Conservation (phyloP, 2,797 vertebrate genomes). For the Pelodytes ibericus region DNA sequence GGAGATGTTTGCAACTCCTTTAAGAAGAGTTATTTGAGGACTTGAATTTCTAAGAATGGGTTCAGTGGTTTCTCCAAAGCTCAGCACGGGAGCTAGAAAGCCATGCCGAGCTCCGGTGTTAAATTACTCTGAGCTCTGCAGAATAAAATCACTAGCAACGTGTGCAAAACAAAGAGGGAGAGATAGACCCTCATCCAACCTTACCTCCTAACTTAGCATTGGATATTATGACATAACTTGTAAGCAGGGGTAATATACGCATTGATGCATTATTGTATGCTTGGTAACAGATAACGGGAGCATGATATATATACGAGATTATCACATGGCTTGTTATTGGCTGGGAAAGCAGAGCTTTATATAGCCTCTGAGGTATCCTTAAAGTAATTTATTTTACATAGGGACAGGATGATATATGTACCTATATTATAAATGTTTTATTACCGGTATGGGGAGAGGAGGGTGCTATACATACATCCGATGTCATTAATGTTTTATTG, state of each 20-base stretch:
- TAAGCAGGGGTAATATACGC: too few relatives aligned
- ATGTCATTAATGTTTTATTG: not conserved
- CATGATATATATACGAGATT: too few relatives aligned
- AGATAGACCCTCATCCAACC: not conserved
- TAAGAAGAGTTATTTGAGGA: constrained; percentile 23
- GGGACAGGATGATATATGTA: too few relatives aligned
- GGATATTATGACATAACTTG: not conserved
- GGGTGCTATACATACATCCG: too few relatives aligned
- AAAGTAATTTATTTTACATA: too few relatives aligned
- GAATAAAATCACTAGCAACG: not conserved
- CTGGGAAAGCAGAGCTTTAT: too few relatives aligned
- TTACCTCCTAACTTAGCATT: not conserved
- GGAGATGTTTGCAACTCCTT: not conserved
- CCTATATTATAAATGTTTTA: too few relatives aligned
- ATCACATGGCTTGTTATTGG: too few relatives aligned
- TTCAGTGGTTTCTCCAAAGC: not conserved
- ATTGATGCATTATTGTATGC: too few relatives aligned
- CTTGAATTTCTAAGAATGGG: constrained; percentile 41
- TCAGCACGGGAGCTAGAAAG: not conserved
- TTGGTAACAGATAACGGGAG: too few relatives aligned
- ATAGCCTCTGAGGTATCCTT: too few relatives aligned
- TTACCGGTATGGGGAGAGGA: too few relatives aligned
- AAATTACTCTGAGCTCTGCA: constrained; percentile 20
- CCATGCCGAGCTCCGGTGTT: constrained; percentile 7
- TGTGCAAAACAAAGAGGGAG: not conserved